Evolutionary conservation across 2,888 invertebrate species (phyloP).

Genomic region (Tachina grossa): DNA sequence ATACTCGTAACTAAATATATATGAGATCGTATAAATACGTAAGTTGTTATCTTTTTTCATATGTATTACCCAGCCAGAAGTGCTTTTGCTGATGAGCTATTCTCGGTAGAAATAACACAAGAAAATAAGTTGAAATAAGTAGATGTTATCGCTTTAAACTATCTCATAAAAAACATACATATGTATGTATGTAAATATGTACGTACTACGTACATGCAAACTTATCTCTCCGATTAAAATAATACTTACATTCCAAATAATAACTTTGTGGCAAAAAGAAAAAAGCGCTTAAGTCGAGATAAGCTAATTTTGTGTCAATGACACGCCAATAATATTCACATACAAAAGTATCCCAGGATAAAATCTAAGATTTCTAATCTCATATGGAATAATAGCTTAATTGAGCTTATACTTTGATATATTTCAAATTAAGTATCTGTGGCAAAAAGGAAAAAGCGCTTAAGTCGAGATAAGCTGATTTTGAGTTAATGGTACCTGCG

Average conservation of each 20-base stretch:
- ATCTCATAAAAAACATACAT: slow-evolving; percentile 31
- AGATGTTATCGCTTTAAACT: slow-evolving; percentile 29
- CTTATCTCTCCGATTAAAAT: slow-evolving; percentile 31
- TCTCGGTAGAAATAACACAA: slow-evolving; percentile 67
- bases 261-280: neutral
- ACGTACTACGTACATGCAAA: neutral
- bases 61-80: slow-evolving; percentile 32
- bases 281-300: no score
- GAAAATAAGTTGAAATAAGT: slow-evolving; percentile 20
- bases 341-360: no score
- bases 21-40: slow-evolving; percentile 26
- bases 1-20: slow-evolving; percentile 17
- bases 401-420: no score
- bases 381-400: no score
- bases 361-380: no score
- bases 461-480: no score
- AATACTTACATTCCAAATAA: neutral
- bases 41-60: slow-evolving; percentile 48
- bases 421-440: no score
- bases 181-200: no score
- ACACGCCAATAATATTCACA: no score
- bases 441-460: no score
- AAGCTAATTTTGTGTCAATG: no score
- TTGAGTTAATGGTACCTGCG: no score
- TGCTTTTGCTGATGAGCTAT: slow-evolving; percentile 20